These are phyloP conservation scores for Dolichomitus sp. DNA, from an alignment of 2,888 invertebrate genomes.

Conservation along the genomic window DNA sequence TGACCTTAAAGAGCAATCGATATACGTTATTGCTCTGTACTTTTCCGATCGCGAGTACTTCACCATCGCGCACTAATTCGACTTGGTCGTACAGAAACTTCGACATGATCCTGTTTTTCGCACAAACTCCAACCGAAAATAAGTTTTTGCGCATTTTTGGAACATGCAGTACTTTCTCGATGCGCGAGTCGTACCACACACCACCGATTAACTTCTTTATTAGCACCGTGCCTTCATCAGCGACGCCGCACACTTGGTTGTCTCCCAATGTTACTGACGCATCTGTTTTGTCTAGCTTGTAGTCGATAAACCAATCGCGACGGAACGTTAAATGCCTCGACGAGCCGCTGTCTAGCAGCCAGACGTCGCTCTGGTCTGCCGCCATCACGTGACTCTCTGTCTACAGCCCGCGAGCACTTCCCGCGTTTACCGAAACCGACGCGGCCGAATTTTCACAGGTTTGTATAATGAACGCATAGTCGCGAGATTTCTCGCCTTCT, in stretches of 20 bases:
- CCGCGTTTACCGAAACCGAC: no score
- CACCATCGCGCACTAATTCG: slow-evolving; percentile 3
- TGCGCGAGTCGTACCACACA: slow-evolving; percentile 27
- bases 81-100: slow-evolving; percentile 17
- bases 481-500: no score
- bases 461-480: no score
- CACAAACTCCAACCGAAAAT: slow-evolving; percentile 68
- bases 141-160: slow-evolving; percentile 62
- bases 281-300: neutral
- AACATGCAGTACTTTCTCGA: slow-evolving; percentile 59
- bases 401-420: no score
- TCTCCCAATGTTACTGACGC: no score
- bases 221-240: neutral
- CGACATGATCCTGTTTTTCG: slow-evolving; percentile 37
- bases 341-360: neutral
- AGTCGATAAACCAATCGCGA: neutral
- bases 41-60: slow-evolving; percentile 15
- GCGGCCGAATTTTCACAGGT: no score
- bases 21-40: slow-evolving; percentile 14
- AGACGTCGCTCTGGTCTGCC: neutral
- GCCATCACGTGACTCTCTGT: neutral
- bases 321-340: neutral
- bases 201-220: neutral
- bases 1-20: slow-evolving; percentile 2
- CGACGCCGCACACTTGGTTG: neutral